These are phyloP conservation scores for Hyperopisus bebe DNA, from an alignment of 2,113 vertebrate species.

Conservation along the genomic window DNA sequence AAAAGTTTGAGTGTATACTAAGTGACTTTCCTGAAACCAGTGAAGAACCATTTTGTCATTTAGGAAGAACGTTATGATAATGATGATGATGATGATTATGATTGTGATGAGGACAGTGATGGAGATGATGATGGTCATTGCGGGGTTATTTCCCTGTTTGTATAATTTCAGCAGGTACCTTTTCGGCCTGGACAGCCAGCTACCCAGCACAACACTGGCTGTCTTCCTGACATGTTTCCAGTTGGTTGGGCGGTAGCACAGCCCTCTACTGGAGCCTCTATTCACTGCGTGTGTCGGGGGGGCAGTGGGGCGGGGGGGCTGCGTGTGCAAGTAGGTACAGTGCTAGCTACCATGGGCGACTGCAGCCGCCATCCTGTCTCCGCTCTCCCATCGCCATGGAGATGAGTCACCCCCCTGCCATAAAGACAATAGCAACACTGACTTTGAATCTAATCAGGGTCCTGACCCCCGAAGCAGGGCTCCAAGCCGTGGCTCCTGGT, in stretches of 20 bases:
- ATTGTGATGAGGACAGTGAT: background rate
- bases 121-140: background rate
- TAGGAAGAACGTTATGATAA: background rate
- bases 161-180: background rate
- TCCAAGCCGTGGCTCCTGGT: slow-evolving; percentile 75
- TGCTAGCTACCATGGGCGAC: slow-evolving; percentile 69
- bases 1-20: background rate
- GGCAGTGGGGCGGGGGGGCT: background rate
- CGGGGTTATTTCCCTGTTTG: background rate
- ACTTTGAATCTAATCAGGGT: slow-evolving; percentile 99
- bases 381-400: slow-evolving; percentile 83
- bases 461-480: slow-evolving; percentile 71
- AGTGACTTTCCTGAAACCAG: background rate
- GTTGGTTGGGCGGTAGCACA: background rate
- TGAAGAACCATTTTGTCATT: background rate
- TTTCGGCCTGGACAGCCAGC: background rate
- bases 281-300: background rate
- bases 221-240: background rate
- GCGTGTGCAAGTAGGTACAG: slow-evolving; percentile 59
- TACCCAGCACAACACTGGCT: background rate
- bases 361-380: slow-evolving; percentile 90
- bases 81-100: background rate
- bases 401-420: slow-evolving; percentile 85
- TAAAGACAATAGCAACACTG: slow-evolving; percentile 86
- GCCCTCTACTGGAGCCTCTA: background rate